A percentile compares a stretch with the other conserved stretches of the same genome.
phyloP scores from a whole-genome alignment of 2,113 vertebrate species.

The Spermophilus dauricus region DNA sequence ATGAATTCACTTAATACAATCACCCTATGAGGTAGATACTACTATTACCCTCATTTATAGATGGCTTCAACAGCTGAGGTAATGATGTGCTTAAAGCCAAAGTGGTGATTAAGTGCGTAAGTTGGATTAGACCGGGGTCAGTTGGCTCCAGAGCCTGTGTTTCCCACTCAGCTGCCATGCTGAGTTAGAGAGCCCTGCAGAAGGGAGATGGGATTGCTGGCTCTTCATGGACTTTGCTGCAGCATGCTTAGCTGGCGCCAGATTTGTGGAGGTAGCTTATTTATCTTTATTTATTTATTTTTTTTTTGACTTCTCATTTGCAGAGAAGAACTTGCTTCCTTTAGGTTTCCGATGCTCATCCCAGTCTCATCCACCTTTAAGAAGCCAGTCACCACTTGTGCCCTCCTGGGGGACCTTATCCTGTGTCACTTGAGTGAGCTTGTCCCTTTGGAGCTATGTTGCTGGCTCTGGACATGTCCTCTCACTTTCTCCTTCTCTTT shows the following conservation, averaged over 20 bases:
- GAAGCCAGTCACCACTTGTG: accelerated
- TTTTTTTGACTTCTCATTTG: neutral
- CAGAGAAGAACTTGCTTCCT: neutral
- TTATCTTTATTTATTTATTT: too few species aligned
- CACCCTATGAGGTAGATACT: neutral
- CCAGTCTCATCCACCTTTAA: neutral
- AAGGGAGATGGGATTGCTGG: accelerated
- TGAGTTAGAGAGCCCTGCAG: neutral
- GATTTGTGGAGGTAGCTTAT: neutral
- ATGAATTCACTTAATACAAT: neutral
- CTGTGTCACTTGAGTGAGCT: too few species aligned
- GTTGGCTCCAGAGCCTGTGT: neutral
- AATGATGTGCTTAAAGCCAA: neutral
- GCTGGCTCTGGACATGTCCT: neutral
- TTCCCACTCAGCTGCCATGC: neutral
- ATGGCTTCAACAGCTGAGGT: neutral
- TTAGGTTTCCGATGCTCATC: neutral
- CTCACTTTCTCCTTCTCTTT: neutral
- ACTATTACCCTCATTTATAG: neutral
- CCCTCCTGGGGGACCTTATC: neutral
- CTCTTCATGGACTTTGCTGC: neutral
- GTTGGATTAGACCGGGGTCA: neutral
- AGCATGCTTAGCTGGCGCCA: neutral
- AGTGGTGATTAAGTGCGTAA: too few species aligned
- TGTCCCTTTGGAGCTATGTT: neutral